Evolutionary conservation across 1,140 invertebrate species (phyloP), one percentile per base, ranked within the genome.

Genomic region (Drosophila sp.): DNA sequence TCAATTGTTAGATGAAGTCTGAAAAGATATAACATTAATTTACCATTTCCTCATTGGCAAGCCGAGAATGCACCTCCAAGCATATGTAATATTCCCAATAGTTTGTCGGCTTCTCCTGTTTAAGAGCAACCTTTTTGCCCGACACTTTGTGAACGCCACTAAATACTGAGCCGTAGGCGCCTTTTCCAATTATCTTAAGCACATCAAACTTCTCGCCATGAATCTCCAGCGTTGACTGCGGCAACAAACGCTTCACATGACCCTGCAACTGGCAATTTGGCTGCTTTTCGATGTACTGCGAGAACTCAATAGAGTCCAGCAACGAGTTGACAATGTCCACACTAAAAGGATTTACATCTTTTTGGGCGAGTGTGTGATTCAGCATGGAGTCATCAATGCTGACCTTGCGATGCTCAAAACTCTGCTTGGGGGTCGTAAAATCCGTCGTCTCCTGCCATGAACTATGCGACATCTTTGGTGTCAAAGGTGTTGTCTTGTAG

Each of bases 61-160:
- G 92, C 59, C 96, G 94, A 34, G 93, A 91, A 80, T 95, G 95
- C 72, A 97, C 94, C 92, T 97, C 96, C 79, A 95, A 93, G 70
- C 94, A 95, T 72, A 97, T 96, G 82, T 97, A 97, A 90, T 94
- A 96, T 91, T 97, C 96, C 96, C 96, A 97, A 63, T 94, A 94
- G 89, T 96, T 96, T 32, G 95, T 93, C 2, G 96, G 96, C 74
- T 95, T 96, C 92, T 97, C 96, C 80, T 95, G 95, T 91, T 96
- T 96, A 9, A 96, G 92, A 6, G 95, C 95, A 53, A 96, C 94
- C 1, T 93, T 93, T 69, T 93, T 92, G 63, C 73, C 89, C 5
- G 76, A 71, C 2, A 62, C 69, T 4, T 48, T 7, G 48, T 91
- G 69, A 2, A 71, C 63, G 32, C 77, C 91, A 14, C 48, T 93